Evolutionary conservation across 2,888 invertebrate genomes (phyloP), one percentile per base, ranked within the genome.

Genomic region (Luffia ferchaultella): DNA sequence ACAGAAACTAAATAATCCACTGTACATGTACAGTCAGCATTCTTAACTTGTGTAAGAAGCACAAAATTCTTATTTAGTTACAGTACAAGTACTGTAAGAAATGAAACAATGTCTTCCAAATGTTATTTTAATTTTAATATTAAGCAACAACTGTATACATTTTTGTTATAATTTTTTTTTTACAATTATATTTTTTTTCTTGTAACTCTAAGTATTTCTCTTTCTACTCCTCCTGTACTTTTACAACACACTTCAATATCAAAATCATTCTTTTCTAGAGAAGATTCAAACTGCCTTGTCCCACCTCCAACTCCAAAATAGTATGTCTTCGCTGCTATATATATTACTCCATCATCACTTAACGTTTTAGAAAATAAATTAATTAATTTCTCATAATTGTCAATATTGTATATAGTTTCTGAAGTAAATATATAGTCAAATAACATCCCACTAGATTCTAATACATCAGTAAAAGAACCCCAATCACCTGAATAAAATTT

Each of bases 231-330:
- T 65, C 86, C 82, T 16, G 65, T 63, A 64, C 86, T 89, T 63
- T 77, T 87, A 92, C 92, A 93, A 49, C 89, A 84, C 30, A 85
- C 74, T 61, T 85, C 70, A 54, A 76, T 74, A 19, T 76, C 62
- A 60, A 95, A 89, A 43, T 69, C 59, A 61, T 87, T 86, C 46
- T 78, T 73, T 52, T 77, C 64, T 3, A 96, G 60, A 48, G 85
- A 68, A 45, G 86, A 69, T 69, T 91, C 88, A 84, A 97, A 98
- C 58, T 91, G 87, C 55, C 89, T 77, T 42, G 90, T 83, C 12
- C 95, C 91, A 48, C 98, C 98, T 12, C 97, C 97, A 18, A 97
- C 95, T 55, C 98, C 98, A 85, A 98, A 98, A 73, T 98, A 98
- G 73, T 92, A 90, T 15, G 89, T 88, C 85, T 98, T 98, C 2